Evolutionary conservation across 1,140 invertebrate species (phyloP).

Genomic region (Scaptomyza hsui): DNA sequence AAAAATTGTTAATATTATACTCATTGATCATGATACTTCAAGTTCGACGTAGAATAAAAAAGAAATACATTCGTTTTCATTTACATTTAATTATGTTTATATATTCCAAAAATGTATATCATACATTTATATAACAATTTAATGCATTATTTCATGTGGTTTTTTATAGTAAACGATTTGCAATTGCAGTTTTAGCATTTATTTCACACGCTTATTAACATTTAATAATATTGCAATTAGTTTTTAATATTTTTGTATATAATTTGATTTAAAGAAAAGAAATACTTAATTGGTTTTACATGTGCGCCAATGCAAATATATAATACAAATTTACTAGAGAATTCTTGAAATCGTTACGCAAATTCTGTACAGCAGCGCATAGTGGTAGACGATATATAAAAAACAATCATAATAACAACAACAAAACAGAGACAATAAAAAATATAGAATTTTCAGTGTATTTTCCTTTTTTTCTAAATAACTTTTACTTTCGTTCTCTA

Average conservation of each 20-base stretch:
- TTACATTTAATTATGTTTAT: constrained; percentile 49
- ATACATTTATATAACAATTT: constrained; percentile 71
- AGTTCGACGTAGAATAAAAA: background rate
- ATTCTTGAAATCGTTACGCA: constrained; percentile 53
- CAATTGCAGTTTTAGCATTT: constrained; percentile 10
- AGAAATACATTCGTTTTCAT: constrained; percentile 9
- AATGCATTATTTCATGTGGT: constrained; percentile 43
- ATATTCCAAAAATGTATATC: constrained; percentile 60
- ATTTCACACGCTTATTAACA: constrained; percentile 37
- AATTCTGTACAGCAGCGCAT: constrained; percentile 72
- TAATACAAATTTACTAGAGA: constrained; percentile 58
- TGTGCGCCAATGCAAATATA: constrained; percentile 54
- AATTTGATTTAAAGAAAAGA: constrained; percentile 46
- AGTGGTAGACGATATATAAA: constrained; percentile 28
- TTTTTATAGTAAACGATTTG: constrained; percentile 26
- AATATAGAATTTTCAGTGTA: constrained; percentile 43
- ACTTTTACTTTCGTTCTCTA: constrained; percentile 19
- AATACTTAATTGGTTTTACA: constrained; percentile 52
- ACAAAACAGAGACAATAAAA: constrained; percentile 64
- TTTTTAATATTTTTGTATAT: constrained; percentile 34
- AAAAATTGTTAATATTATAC: background rate
- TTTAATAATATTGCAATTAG: constrained; percentile 57
- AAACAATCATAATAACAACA: constrained; percentile 68
- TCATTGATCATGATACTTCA: background rate
- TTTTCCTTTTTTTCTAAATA: constrained; percentile 33